Evolutionary conservation across 2,797 vertebrate species (phyloP).

Genomic region (Gephyroberyx darwinii): DNA sequence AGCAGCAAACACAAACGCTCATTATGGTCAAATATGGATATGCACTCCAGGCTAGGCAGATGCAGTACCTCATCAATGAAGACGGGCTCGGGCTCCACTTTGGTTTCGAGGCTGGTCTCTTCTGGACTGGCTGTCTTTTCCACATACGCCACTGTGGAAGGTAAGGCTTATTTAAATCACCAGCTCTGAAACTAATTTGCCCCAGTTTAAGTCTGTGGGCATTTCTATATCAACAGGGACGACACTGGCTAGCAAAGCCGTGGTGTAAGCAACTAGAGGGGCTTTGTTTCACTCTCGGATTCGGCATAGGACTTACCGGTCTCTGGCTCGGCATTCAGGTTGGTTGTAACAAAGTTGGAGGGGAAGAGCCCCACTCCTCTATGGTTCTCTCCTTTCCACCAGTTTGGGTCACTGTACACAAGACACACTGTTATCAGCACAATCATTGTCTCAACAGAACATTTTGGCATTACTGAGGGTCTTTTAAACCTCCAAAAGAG

Average conservation of each 20-base stretch:
- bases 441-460: neutral
- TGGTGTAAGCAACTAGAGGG: neutral
- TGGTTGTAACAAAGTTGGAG: slow-evolving; percentile 95
- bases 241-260: neutral
- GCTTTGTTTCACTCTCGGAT: neutral
- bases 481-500: too few species aligned
- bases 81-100: slow-evolving; percentile 90
- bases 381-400: slow-evolving; percentile 99
- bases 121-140: slow-evolving; percentile 83
- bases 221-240: neutral
- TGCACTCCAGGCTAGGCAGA: neutral
- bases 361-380: slow-evolving; percentile 95
- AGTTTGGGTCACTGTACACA: slow-evolving; percentile 91
- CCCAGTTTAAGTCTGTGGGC: slow-evolving; percentile 5
- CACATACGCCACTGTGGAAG: slow-evolving; percentile 63
- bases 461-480: too few species aligned
- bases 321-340: slow-evolving; percentile 90
- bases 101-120: slow-evolving; percentile 82
- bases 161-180: neutral
- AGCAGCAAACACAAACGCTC: neutral
- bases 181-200: slow-evolving; percentile 1
- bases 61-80: slow-evolving; percentile 92
- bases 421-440: neutral
- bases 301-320: slow-evolving; percentile 78
- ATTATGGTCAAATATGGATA: neutral